A percentile compares a stretch with the other conserved stretches of the same genome.
Evolutionary conservation across 2,888 invertebrate genomes (phyloP).

Genomic region (Cheilosia grossa): DNA sequence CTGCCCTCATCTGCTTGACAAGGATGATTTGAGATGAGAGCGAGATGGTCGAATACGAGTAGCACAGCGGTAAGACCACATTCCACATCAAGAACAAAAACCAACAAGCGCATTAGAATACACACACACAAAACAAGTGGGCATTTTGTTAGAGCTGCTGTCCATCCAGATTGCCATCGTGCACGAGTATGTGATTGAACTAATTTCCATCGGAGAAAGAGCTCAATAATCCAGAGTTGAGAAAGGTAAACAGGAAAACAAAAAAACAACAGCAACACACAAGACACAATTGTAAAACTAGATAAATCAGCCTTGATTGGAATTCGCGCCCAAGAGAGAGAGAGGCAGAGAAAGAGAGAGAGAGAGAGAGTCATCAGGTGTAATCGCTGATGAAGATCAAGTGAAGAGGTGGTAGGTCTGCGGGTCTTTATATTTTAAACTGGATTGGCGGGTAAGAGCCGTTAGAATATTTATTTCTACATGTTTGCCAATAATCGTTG

Average conservation of each 20-base stretch:
- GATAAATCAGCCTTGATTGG: slow-evolving; percentile 57
- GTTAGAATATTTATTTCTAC: slow-evolving; percentile 48
- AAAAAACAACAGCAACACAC: not conserved
- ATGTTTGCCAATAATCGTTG: not conserved
- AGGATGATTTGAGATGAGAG: slow-evolving; percentile 50
- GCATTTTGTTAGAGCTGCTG: slow-evolving; percentile 23
- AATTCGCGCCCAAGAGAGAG: slow-evolving; percentile 20
- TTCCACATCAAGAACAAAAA: slow-evolving; percentile 36
- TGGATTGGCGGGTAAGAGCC: slow-evolving; percentile 49
- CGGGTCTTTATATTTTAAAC: slow-evolving; percentile 30
- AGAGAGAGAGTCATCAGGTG: not conserved
- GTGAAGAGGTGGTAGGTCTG: slow-evolving; percentile 13
- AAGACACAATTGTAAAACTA: slow-evolving; percentile 11
- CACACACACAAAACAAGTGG: slow-evolving; percentile 4
- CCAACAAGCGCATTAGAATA: not conserved
- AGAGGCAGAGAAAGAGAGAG: not conserved
- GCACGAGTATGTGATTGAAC: slow-evolving; percentile 45
- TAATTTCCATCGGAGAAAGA: slow-evolving; percentile 38
- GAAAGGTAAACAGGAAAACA: not conserved
- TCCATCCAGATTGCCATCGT: slow-evolving; percentile 9
- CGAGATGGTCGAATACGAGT: slow-evolving; percentile 8
- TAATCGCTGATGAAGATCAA: not conserved
- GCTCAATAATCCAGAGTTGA: slow-evolving; percentile 46
- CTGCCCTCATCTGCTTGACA: slow-evolving; percentile 17
- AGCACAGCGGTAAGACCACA: slow-evolving; percentile 65